A percentile compares a stretch with the other conserved stretches of the same genome.
Evolutionary conservation across 2,797 vertebrate species (phyloP).

Genomic region (Chelmon rostratus): DNA sequence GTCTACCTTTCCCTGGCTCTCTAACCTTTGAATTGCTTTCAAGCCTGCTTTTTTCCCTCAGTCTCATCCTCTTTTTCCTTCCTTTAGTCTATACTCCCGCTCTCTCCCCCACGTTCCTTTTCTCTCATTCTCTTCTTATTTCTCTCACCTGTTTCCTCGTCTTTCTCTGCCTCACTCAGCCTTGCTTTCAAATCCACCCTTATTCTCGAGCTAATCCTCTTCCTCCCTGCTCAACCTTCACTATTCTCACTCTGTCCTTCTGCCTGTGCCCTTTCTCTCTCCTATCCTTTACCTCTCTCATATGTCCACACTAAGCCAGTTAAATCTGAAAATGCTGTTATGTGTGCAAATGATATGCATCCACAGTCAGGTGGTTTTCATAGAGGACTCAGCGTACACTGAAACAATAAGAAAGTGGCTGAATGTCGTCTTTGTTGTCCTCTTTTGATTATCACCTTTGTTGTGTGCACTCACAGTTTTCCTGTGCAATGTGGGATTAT

Average conservation of each 20-base stretch:
- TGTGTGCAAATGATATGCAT: background rate
- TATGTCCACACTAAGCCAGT: background rate
- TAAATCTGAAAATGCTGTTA: constrained; percentile 18
- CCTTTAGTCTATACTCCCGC: background rate
- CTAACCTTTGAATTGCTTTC: constrained; percentile 56
- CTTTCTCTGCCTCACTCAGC: constrained; percentile 10
- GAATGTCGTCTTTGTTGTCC: background rate
- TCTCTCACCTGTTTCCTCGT: background rate
- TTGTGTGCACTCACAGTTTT: too few relatives aligned
- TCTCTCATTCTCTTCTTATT: background rate
- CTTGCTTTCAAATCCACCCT: constrained; percentile 34
- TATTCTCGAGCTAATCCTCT: constrained; percentile 54
- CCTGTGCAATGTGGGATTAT: too few relatives aligned
- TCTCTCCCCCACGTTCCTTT: background rate
- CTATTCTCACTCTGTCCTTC: constrained; percentile 27
- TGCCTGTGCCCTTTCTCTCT: constrained; percentile 8
- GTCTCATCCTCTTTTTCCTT: constrained; percentile 19
- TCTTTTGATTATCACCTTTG: background rate
- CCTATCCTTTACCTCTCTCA: background rate
- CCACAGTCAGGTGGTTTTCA: background rate
- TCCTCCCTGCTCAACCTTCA: constrained; percentile 33
- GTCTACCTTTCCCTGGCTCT: constrained; percentile 31
- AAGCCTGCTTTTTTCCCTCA: constrained; percentile 15
- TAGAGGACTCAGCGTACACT: background rate
- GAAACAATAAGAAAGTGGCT: background rate